Evolutionary conservation across 92 coral and sea anemone genomes (phyloP).

Genomic region (Virgularia gustaviana): DNA sequence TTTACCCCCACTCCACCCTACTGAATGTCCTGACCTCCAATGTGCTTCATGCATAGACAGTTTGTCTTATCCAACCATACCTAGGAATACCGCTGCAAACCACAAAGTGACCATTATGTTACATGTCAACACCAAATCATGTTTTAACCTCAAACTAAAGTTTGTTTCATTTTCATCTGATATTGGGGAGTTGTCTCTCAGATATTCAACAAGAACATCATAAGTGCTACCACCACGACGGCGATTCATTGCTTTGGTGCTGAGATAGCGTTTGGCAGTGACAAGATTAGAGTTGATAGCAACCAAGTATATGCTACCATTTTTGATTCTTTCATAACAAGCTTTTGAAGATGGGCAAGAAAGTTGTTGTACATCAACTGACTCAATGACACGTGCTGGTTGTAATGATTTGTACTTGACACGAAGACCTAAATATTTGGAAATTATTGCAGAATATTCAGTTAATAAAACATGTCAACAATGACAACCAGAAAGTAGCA

Average conservation of each 20-base stretch:
- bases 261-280: constrained; percentile 55
- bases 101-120: too few relatives aligned
- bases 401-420: constrained; percentile 54
- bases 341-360: constrained; percentile 41
- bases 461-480: too few relatives aligned
- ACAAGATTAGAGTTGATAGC: constrained; percentile 65
- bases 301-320: constrained; percentile 59
- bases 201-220: constrained; percentile 18
- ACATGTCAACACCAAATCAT: too few relatives aligned
- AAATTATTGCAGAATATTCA: too few relatives aligned
- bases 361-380: constrained; percentile 58
- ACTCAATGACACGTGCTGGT: constrained; percentile 57
- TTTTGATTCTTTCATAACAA: constrained; percentile 59
- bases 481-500: too few relatives aligned
- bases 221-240: background rate
- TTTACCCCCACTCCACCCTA: too few relatives aligned
- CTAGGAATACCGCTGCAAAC: too few relatives aligned
- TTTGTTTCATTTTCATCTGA: too few relatives aligned
- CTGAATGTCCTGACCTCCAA: too few relatives aligned
- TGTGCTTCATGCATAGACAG: too few relatives aligned
- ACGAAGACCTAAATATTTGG: constrained; percentile 67
- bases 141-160: too few relatives aligned
- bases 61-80: too few relatives aligned
- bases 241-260: constrained; percentile 48
- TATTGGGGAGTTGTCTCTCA: constrained; percentile 17